These are phyloP conservation scores for Barypeithes pellucidus DNA, from an alignment of 2,888 invertebrate genomes.

Conservation along the genomic window DNA sequence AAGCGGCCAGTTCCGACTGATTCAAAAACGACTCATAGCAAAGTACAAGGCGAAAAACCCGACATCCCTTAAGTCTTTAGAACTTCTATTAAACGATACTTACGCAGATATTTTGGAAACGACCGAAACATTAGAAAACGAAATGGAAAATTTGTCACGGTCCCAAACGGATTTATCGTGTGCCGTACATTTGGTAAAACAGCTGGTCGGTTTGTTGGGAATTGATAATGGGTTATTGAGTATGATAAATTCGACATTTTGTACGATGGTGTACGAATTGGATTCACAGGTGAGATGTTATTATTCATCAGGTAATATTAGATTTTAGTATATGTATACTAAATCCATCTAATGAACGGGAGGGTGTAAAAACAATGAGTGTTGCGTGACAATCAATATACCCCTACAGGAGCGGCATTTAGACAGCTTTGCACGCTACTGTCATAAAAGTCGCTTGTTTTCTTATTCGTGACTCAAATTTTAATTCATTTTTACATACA, in stretches of 20 bases:
- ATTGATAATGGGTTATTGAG: constrained; percentile 60
- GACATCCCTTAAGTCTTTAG: constrained; percentile 80
- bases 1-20: constrained; percentile 82
- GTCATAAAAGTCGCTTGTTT: too few relatives aligned
- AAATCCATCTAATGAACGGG: too few relatives aligned
- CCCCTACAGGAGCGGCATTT: too few relatives aligned
- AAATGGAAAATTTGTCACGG: constrained; percentile 65
- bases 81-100: constrained; percentile 82
- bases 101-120: constrained; percentile 75
- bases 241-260: constrained; percentile 63
- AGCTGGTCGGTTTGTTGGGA: constrained; percentile 64
- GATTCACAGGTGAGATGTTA: constrained; percentile 64
- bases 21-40: constrained; percentile 84
- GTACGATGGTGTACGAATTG: constrained; percentile 62
- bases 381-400: too few relatives aligned
- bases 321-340: too few relatives aligned
- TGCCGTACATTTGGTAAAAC: constrained; percentile 62
- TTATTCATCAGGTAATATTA: neutral
- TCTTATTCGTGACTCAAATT: too few relatives aligned
- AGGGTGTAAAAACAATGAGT: too few relatives aligned
- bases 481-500: too few relatives aligned
- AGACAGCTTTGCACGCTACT: too few relatives aligned
- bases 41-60: constrained; percentile 87
- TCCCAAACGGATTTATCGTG: constrained; percentile 65
- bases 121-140: constrained; percentile 72